Conservation (phyloP, 2,888 invertebrate species). For the Harpagoxenus sublaevis region DNA sequence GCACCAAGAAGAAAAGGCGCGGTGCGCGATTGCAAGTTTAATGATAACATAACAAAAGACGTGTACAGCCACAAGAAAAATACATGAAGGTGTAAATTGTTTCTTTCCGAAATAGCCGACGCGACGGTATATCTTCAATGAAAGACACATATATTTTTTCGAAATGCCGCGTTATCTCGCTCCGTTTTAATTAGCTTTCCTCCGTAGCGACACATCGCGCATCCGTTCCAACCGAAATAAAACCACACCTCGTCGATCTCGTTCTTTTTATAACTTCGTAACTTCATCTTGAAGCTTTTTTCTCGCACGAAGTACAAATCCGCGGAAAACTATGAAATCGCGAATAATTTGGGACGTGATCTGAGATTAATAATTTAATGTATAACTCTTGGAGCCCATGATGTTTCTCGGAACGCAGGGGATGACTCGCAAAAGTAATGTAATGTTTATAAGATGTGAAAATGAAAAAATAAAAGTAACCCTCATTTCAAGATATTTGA, state of each 20-base stretch:
- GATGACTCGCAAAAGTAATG: neutral
- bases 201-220: neutral
- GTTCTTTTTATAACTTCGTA: conserved; percentile 26
- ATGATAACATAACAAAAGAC: conserved; percentile 46
- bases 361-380: neutral
- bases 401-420: neutral
- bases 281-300: conserved; percentile 9
- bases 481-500: neutral
- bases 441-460: neutral
- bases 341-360: conserved; percentile 15
- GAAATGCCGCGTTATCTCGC: conserved; percentile 19
- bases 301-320: neutral
- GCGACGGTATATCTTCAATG: conserved; percentile 12
- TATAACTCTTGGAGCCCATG: neutral
- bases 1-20: conserved; percentile 24
- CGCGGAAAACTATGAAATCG: neutral
- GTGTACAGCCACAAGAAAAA: conserved; percentile 15
- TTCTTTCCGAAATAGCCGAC: conserved; percentile 18
- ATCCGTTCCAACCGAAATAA: conserved; percentile 21
- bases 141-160: conserved; percentile 16
- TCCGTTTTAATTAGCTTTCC: conserved; percentile 30
- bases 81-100: neutral
- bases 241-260: neutral
- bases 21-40: conserved; percentile 44
- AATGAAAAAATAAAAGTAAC: neutral